Evolutionary conservation across 2,888 invertebrate species (phyloP), one percentile per base, ranked within the genome.

Genomic region (Nymphalis urticae): DNA sequence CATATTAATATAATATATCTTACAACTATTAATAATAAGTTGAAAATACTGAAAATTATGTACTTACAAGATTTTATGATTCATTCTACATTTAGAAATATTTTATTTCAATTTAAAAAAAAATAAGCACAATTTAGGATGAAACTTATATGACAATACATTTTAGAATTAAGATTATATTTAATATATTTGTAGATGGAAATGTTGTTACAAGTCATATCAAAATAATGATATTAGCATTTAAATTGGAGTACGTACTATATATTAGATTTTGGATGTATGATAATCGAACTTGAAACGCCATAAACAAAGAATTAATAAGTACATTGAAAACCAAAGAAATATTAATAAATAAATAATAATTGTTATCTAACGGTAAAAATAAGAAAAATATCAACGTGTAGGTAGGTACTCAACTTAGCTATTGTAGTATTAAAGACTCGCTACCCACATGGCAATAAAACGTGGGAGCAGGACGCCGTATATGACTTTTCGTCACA

Each of bases 101-200:
- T 48, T 64, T 56, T 21, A 17, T 66, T 50, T 53, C 48, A 64
- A 68, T 66, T 66, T 66, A 51, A 51, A 63, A 48, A 63, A 48
- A 42, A 24, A 68, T 71, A 79, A 76, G 72, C 76, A 76, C 74
- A 77, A 78, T 71, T 79, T 88, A 87, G 82, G 76, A 74, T 76
- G 82, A 84, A 84, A 85, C 81, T 83, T 81, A 80, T 81, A 84
- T 80, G 90, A 90, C 90, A 90, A 90, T 90, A 90, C 89, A 80
- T 85, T 85, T 80, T 76, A 77, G 66, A 64, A 64, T 69, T 83
- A 84, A 72, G 66, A 51, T 71, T 59, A 60, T 68, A 71, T 66
- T 62, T 69, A 68, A 66, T 66, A 66, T 64, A 61, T 58, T 67
- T 61, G 48, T 62, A 54, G 58, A 70, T 64, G 13, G 50, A 70